Conservation (phyloP, 2,113 vertebrate species). For the Bubalus kerabau region DNA sequence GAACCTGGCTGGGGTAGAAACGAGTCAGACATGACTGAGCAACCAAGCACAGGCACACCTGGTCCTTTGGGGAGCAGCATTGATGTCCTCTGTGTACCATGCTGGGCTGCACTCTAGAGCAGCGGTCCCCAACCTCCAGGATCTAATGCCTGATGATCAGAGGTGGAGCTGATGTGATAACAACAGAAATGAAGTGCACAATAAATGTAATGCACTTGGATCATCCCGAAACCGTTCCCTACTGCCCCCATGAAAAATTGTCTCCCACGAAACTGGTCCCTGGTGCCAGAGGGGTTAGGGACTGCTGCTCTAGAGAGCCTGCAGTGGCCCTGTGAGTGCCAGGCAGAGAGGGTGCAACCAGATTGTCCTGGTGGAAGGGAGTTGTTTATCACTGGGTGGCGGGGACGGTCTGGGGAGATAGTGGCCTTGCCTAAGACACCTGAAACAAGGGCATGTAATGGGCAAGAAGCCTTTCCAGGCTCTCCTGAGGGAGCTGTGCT, state of each 20-base stretch:
- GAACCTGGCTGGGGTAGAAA: neutral
- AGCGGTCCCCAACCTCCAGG: neutral
- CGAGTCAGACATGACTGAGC: neutral
- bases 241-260: neutral
- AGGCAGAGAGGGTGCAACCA: no score
- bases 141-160: neutral
- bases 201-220: neutral
- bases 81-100: rapidly evolving
- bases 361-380: neutral
- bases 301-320: neutral
- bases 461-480: neutral
- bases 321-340: neutral
- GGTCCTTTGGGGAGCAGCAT: neutral
- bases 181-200: neutral
- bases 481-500: neutral
- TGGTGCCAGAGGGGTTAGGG: neutral
- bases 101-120: neutral
- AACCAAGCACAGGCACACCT: neutral
- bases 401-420: neutral
- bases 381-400: neutral
- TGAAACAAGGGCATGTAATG: neutral
- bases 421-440: neutral
- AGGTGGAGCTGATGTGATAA: neutral
- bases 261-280: neutral
- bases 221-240: neutral